Percentiles rank a stretch among this genome's conserved stretches.
Conservation (phyloP, 2,113 vertebrate species). For the Anas platyrhynchos region DNA sequence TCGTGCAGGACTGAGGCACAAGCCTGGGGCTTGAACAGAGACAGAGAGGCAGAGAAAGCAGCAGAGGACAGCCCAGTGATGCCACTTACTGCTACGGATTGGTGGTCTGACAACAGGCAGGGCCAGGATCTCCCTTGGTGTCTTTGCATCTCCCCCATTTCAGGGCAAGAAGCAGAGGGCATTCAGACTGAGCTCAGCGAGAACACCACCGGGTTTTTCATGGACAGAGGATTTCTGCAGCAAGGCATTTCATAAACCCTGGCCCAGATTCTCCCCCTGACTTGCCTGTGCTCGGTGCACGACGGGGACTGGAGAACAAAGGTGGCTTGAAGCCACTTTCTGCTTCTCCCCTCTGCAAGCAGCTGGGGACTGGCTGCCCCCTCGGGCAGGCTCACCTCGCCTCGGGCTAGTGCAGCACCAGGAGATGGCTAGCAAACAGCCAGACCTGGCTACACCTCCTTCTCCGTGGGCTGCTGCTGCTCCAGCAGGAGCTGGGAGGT, state of each 20-base stretch:
- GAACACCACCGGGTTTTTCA: not conserved
- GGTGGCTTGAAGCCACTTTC: slow-evolving; percentile 63
- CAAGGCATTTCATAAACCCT: not conserved
- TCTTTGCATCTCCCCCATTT: not conserved
- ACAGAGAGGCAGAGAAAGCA: not conserved
- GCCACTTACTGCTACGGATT: not conserved
- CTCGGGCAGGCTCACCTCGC: not conserved
- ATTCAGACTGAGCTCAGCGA: not conserved
- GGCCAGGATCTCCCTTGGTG: not conserved
- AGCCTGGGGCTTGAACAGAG: rapidly evolving
- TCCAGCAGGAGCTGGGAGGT: not conserved
- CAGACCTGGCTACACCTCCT: not conserved
- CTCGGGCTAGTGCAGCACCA: not conserved
- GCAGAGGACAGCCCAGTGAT: not conserved
- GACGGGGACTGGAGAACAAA: not conserved
- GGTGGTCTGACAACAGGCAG: not conserved
- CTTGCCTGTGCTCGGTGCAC: not conserved
- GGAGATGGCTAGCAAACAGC: not conserved
- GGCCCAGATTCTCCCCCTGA: slow-evolving; percentile 5
- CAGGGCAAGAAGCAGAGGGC: not conserved
- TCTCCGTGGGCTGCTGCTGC: not conserved
- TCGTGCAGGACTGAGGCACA: not conserved
- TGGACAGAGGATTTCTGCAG: not conserved
- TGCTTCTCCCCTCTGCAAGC: not conserved
- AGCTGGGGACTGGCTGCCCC: slow-evolving; percentile 41